Evolutionary conservation across 2,888 invertebrate genomes (phyloP), one percentile per base, ranked within the genome.

Genomic region (Pantelozetes paolii): DNA sequence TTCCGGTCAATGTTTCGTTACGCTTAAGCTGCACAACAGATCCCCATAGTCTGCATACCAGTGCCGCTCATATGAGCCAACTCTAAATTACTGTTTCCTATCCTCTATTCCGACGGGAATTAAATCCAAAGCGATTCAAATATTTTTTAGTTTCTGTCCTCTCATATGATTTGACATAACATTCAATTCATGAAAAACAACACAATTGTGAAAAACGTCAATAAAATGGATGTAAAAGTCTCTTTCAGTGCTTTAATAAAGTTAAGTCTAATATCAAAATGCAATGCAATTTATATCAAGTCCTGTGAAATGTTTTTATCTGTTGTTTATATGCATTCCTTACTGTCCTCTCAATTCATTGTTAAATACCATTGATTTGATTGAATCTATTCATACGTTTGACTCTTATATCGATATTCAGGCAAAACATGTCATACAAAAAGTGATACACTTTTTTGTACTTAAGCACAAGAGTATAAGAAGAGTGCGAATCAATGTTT

Each of bases 401-500:
- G 36, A 69, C 26, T 69, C 57, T 23, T 5, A 54, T 54, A 20
- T 64, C 20, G 32, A 69, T 69, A 42, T 40, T 69, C 13, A 69
- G 69, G 5, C 42, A 28, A 59, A 8, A 69, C 69, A 42, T 69
- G 69, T 69, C 9, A 69, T 28, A 45, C 23, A 69, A 69, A 45
- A 45, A 40, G n/a, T n/a, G n/a, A 57, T 42, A 69, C 69, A 69
- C 69, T 69, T 69, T 69, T 69, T 69, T 42, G 40, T 69, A 69
- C 69, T 69, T 69, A 69, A 69, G 20, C 13, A 69, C 15, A 26
- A 59, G 28, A 11, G 30, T 3, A 45, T 40, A 69, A 69, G 40
- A 69, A 69, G 69, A 69, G 69, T 69, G 69, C 69, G 69, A 69
- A 69, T 69, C 69, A 45, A 42, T 69, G 69, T 69, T 69, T 69